These are phyloP conservation scores for Podarcis lilfordi DNA, from an alignment of 2,797 vertebrate species.

Conservation along the genomic window DNA sequence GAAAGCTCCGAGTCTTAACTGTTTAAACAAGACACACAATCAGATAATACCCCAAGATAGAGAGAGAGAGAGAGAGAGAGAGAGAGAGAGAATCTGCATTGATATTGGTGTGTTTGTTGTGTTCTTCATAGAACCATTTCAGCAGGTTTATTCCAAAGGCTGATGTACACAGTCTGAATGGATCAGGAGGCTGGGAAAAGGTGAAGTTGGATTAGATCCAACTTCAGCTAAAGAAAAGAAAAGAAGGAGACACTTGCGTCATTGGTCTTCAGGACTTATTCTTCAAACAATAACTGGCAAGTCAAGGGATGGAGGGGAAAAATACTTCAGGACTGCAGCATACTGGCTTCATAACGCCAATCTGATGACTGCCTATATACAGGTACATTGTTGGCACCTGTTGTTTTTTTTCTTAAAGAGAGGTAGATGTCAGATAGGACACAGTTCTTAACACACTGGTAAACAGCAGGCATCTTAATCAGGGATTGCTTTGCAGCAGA, in stretches of 20 bases:
- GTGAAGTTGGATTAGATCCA: conserved; percentile 23
- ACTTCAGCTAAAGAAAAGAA: conserved; percentile 21
- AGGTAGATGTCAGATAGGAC: neutral
- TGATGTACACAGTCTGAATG: conserved; percentile 49
- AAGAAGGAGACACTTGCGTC: conserved; percentile 43
- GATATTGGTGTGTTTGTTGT: neutral
- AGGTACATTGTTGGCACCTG: neutral
- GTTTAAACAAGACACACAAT: neutral
- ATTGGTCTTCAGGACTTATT: conserved; percentile 5
- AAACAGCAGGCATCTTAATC: neutral
- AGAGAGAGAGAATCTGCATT: neutral
- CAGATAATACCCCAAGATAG: neutral
- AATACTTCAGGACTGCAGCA: neutral
- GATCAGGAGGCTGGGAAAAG: conserved; percentile 25
- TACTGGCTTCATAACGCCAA: neutral
- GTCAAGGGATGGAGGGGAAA: neutral
- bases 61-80: too few relatives aligned
- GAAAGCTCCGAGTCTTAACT: neutral
- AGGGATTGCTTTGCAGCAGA: conserved; percentile 15
- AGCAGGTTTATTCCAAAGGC: neutral
- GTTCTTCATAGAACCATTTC: neutral
- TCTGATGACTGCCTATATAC: neutral
- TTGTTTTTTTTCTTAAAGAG: neutral
- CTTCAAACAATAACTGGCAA: conserved; percentile 29
- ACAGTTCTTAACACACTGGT: neutral